Base-by-base conservation (phyloP, 2,113 vertebrate species). In the Bujurquina vittata region DNA sequence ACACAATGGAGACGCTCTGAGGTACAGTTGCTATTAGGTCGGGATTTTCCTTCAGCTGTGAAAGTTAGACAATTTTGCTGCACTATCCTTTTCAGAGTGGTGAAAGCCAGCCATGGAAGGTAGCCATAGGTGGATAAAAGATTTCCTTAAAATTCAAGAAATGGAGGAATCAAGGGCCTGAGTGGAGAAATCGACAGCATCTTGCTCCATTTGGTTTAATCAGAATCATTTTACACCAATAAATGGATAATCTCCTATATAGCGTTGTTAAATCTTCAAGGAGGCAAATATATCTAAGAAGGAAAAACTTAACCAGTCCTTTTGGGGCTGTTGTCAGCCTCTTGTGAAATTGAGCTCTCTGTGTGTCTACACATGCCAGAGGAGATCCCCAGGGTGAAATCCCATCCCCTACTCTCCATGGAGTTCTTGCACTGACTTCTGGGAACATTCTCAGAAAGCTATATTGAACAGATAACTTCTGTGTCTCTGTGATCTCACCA, bases 271-370 rank as follows among this genome's bases (percentile, higher is more conserved):
- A 79, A 75, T 43, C 18, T 20, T 77, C 20, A 54, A 63, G 22
- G 43, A 79, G 59, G 61, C 22, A 52, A 52, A n/a, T 20, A 57
- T 81, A 54, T 81, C 55, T 75, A 23, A 73, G 57, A 77, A 85
- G n/a, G 2, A 74, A 67, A 79, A 74, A 59, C 79, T 69, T 75
- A 52, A 55, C 18, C 72, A 37, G 4, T 75, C 35, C 4, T 58
- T 86, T 61, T 33, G 1, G 4, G 75, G 37, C 65, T 61, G 57
- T 61, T 80, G 57, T 77, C 82, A 77, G 15, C 65, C 20, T 65
- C 40, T 84, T 89, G 88, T 84, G 84, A 92, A 90, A 91, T 91
- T 91, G 88, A 89, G 31, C 31, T 65, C 79, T 85, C 43, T 59
- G 17, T 84, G 81, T 82, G 78, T 89, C 55, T 49, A 55, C 63